Evolutionary conservation across 1,140 invertebrate species (phyloP).

Genomic region (Trachymyrmex septentrionalis): DNA sequence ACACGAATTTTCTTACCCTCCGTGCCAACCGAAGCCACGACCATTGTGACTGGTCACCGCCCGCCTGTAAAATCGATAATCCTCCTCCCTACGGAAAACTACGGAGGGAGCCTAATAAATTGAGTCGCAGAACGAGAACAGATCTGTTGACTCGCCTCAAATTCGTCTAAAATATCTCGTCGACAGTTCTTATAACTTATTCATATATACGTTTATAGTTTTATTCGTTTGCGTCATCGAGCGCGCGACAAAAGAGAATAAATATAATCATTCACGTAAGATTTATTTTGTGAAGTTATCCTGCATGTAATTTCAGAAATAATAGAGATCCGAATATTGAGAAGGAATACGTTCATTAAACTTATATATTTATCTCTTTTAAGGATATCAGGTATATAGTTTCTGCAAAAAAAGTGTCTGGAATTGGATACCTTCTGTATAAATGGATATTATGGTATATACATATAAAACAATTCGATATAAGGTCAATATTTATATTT

Average conservation of each 20-base stretch:
- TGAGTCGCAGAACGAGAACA: constrained; percentile 5
- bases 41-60: constrained; percentile 42
- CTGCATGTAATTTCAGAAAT: background rate
- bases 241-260: background rate
- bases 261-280: background rate
- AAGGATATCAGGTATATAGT: no score
- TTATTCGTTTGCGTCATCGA: background rate
- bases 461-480: no score
- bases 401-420: no score
- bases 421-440: no score
- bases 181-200: constrained; percentile 23
- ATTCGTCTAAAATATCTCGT: constrained; percentile 8
- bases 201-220: background rate
- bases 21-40: background rate
- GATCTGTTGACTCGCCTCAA: constrained; percentile 25
- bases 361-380: background rate
- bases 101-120: constrained; percentile 41
- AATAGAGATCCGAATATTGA: background rate
- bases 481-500: no score
- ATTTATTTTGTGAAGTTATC: background rate
- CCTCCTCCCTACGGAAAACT: constrained; percentile 39
- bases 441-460: no score
- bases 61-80: constrained; percentile 55
- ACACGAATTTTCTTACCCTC: constrained; percentile 51
- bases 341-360: background rate